These are phyloP conservation scores for Perdix hodgsoniae DNA, from an alignment of 2,797 vertebrate species.

Conservation along the genomic window DNA sequence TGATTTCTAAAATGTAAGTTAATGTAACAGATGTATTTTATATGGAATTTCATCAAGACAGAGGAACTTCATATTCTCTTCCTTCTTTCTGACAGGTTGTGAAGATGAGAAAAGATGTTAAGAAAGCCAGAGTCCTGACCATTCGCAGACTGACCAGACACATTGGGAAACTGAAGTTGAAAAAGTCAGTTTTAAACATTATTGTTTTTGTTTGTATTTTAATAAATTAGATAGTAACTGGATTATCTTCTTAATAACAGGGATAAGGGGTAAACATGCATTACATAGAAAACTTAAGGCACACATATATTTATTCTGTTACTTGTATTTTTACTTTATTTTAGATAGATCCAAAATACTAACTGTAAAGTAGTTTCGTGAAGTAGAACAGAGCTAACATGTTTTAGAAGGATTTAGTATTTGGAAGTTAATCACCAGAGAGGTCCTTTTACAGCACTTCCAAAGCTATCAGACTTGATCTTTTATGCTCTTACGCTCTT, in stretches of 20 bases:
- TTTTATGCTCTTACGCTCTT: background rate
- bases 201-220: background rate
- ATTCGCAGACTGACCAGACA: constrained; percentile 91
- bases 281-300: background rate
- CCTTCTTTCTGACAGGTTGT: constrained; percentile 86
- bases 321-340: background rate
- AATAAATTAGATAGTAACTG: background rate
- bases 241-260: background rate
- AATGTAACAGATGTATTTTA: background rate
- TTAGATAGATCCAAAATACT: background rate
- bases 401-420: background rate
- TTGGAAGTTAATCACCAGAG: background rate
- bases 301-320: background rate
- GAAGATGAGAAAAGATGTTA: constrained; percentile 96
- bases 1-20: background rate
- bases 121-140: constrained; percentile 88
- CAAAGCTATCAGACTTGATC: background rate
- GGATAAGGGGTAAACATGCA: background rate
- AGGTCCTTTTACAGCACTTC: background rate
- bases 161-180: constrained; percentile 86
- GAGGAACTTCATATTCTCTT: constrained; percentile 1
- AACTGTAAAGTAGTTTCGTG: background rate
- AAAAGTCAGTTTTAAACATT: constrained; percentile 83
- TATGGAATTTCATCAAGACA: background rate
- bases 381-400: background rate